Evolutionary conservation across 2,797 vertebrate species (phyloP), one percentile per base, ranked within the genome.

Genomic region (Sparidentex hasta): DNA sequence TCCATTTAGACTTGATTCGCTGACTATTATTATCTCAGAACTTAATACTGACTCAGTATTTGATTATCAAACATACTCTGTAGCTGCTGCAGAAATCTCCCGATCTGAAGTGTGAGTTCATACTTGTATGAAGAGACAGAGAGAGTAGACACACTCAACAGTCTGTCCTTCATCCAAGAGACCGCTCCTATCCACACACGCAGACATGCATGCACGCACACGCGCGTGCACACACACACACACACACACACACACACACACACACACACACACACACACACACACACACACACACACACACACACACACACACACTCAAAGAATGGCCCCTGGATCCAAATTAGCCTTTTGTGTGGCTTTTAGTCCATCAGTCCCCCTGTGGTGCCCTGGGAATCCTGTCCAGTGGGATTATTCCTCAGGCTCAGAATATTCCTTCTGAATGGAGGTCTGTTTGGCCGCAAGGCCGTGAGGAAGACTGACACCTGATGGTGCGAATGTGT

Each of bases 271-370:
- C 58, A 23, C 72, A 41, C 55, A 46, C 52, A 25, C 67, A 62
- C 62, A 29, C 80, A 78, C 87, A 81, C 80, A 74, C 84, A 65
- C 65, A 56, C 67, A 54, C 70, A 71, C 67, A 71, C 61, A 69
- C 62, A 50, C 70, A 72, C 51, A 50, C 7, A 59, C 69, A 23
- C 55, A 41, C 25, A 7, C 57, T 48, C 43, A 65, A 70, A 83
- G 80, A 87, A 88, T 58, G 64, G 75, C 59, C 78, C 86, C 74
- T 74, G 83, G 33, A 86, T 85, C 87, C 85, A 95, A 90, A 70
- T 89, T 71, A 70, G 66, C 61, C 91, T 90, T 94, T 85, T 91
- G 77, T 92, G 92, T 82, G 78, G 78, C 86, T 83, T 88, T 93
- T 92, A 92, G 78, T 92, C 74, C 87, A 83, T 80, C 83, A 58